Evolutionary conservation across 2,113 vertebrate genomes (phyloP).

Genomic region (Lanius collurio): DNA sequence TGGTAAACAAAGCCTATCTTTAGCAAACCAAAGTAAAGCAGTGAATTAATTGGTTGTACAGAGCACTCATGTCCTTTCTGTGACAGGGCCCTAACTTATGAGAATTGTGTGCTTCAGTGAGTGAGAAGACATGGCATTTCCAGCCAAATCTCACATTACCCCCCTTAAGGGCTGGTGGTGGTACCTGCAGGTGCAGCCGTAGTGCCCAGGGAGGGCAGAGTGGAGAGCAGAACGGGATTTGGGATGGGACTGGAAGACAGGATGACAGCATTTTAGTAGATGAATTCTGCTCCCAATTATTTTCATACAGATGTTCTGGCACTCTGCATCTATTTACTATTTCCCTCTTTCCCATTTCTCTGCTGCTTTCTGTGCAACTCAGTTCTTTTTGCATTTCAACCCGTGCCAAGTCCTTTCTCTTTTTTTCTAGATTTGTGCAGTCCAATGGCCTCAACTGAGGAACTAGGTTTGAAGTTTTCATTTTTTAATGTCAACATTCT

Average conservation of each 20-base stretch:
- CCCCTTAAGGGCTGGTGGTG: background rate
- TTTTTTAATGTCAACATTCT: background rate
- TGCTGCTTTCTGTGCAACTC: background rate
- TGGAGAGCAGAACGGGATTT: accelerated
- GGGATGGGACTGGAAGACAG: background rate
- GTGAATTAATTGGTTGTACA: background rate
- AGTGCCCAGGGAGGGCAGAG: background rate
- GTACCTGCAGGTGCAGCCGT: background rate
- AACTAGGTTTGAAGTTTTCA: background rate
- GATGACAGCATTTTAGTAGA: background rate
- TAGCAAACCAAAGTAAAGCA: background rate
- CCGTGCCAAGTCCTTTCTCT: background rate
- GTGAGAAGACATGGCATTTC: background rate
- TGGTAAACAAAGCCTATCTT: background rate
- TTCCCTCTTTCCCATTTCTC: background rate
- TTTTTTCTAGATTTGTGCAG: background rate
- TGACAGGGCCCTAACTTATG: background rate
- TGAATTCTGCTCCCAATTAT: background rate
- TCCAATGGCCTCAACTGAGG: background rate
- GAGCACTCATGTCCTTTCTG: background rate
- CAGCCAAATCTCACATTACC: background rate
- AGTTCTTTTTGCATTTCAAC: background rate
- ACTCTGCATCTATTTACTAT: background rate
- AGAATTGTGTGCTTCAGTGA: background rate
- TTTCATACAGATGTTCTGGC: background rate